phyloP scores from a whole-genome alignment of 2,888 invertebrate species.

The Orthosia cruda region DNA sequence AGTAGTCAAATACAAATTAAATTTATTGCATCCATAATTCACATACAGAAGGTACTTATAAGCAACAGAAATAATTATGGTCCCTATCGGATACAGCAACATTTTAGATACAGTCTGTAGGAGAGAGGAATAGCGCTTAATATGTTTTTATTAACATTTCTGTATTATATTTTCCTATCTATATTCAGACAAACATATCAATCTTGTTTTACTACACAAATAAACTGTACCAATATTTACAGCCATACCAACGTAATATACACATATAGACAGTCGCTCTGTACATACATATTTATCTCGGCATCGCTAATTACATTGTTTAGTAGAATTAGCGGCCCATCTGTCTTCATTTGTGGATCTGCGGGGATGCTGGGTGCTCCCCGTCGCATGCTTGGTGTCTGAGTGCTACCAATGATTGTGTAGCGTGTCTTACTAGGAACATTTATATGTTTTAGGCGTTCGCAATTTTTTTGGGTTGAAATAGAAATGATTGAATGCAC shows the following conservation, averaged over 20 bases:
- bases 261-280: slow-evolving; percentile 4
- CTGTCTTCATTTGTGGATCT: slow-evolving; percentile 71
- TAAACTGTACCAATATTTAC: neutral
- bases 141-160: too few relatives aligned
- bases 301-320: slow-evolving; percentile 75
- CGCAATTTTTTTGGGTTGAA: neutral
- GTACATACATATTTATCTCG: slow-evolving; percentile 57
- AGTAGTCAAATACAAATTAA: too few relatives aligned
- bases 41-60: too few relatives aligned
- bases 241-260: neutral
- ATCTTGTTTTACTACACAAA: neutral
- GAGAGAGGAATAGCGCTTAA: too few relatives aligned
- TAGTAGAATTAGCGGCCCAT: slow-evolving; percentile 69
- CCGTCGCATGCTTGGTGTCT: slow-evolving; percentile 38
- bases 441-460: neutral
- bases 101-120: too few relatives aligned
- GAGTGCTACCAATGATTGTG: slow-evolving; percentile 36
- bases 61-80: too few relatives aligned
- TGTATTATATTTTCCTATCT: too few relatives aligned
- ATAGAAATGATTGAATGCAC: too few relatives aligned
- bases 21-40: too few relatives aligned
- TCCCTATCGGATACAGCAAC: too few relatives aligned
- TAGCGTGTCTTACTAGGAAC: slow-evolving; percentile 25
- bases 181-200: neutral
- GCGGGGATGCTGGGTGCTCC: slow-evolving; percentile 25